Conservation (phyloP, 2,113 vertebrate species). For the Ginglymostoma cirratum region DNA sequence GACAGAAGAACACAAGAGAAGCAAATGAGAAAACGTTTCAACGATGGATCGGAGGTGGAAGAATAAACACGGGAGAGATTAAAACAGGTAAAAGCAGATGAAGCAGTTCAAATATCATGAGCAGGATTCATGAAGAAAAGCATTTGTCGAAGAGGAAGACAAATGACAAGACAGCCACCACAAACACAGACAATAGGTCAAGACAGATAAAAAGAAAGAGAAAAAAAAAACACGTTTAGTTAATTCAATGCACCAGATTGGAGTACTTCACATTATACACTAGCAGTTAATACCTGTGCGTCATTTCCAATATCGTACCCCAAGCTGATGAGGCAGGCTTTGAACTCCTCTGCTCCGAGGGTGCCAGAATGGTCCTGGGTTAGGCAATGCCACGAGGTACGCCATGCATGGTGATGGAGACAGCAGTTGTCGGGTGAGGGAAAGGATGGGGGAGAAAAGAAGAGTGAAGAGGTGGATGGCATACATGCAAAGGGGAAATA, state of each 20-base stretch:
- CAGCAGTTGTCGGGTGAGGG: conserved; percentile 22
- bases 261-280: conserved; percentile 10
- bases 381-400: conserved; percentile 34
- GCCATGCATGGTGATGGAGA: conserved; percentile 35
- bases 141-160: conserved; percentile 40
- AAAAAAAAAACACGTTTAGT: conserved; percentile 47
- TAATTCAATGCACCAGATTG: conserved; percentile 30
- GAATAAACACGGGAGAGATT: conserved; percentile 14
- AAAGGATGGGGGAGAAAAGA: neutral
- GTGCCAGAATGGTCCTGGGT: conserved; percentile 96
- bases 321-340: conserved; percentile 99
- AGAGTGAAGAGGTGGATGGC: conserved; percentile 19
- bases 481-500: conserved; percentile 11
- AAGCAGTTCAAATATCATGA: conserved; percentile 39
- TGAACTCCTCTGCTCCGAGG: conserved; percentile 97
- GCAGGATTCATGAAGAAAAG: conserved; percentile 43
- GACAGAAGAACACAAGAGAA: neutral
- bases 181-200: conserved; percentile 43
- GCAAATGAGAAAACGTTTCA: conserved; percentile 9
- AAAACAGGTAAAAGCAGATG: conserved; percentile 37
- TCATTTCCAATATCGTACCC: conserved; percentile 99
- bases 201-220: conserved; percentile 54
- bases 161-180: conserved; percentile 38
- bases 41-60: conserved; percentile 34
- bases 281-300: conserved; percentile 78